A percentile compares a stretch with the other conserved stretches of the same genome.
phyloP scores from a whole-genome alignment of 2,888 invertebrate genomes.

The Apodemia duryi region DNA sequence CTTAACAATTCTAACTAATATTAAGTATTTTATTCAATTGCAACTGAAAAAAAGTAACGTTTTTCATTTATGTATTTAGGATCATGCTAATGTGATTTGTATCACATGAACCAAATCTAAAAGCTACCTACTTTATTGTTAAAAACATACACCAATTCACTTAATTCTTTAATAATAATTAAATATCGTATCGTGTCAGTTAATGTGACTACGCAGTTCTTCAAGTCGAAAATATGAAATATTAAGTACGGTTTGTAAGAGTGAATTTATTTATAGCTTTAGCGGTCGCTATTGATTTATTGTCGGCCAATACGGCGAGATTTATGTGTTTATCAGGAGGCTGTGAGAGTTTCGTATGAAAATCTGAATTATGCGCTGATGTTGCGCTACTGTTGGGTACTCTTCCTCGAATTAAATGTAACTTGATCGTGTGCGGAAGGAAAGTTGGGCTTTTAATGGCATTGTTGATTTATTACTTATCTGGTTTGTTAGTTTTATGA shows the following conservation, averaged over 20 bases:
- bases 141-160: too few species aligned
- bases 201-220: conserved; percentile 30
- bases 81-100: too few species aligned
- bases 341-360: conserved; percentile 20
- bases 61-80: too few species aligned
- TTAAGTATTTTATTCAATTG: too few species aligned
- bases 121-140: too few species aligned
- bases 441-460: background rate
- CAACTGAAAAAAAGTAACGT: too few species aligned
- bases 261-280: conserved; percentile 51
- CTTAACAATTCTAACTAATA: too few species aligned
- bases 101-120: too few species aligned
- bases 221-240: conserved; percentile 43
- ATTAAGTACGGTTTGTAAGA: conserved; percentile 43
- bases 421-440: too few species aligned
- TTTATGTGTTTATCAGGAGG: conserved; percentile 38
- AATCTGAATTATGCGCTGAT: conserved; percentile 21
- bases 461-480: background rate
- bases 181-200: conserved; percentile 35
- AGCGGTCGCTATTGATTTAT: conserved; percentile 58
- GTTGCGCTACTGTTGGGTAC: conserved; percentile 14
- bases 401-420: background rate
- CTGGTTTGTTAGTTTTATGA: too few species aligned
- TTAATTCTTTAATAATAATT: background rate
- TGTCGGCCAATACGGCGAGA: conserved; percentile 42